Base-by-base conservation (phyloP, 2,888 invertebrate genomes). In the Heliconius cydno region DNA sequence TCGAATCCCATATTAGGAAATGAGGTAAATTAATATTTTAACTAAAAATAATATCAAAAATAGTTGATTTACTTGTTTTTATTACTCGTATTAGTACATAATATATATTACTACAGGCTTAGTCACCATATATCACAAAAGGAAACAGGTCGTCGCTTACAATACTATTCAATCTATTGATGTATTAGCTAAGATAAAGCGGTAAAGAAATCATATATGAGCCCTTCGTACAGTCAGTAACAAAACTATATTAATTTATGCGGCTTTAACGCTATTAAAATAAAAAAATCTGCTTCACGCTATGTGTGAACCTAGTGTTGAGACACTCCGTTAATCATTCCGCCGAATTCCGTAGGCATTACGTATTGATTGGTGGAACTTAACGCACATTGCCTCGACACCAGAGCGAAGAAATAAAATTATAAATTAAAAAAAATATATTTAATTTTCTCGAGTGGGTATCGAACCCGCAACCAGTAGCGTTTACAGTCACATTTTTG, bases 151-250 rank as follows among this genome's bases (percentile, higher is more conserved):
- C 92, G 91, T 92, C 92, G 90, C 92, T 92, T 92, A 93, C 93
- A 93, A 92, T 92, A 90, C 90, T 90, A 91, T 93, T 93, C 92
- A 92, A 92, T 90, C 89, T 88, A 90, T 93, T 94, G 94, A 94
- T 94, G 93, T 92, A 93, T 94, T 91, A 91, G 92, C 88, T 86
- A 87, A 90, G 94, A 94, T 94, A 94, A 90, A 89, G 88, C 90
- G 87, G 92, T 82, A 82, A 85, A 91, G 94, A 94, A 94, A 93
- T 93, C 94, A 94, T 90, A 93, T 91, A 89, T 91, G 90, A 78
- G 78, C 79, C 81, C 77, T 77, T 41, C 15, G 52, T 79, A 78
- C 79, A 78, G 52, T 60, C 30, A 12, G 38, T 60, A 60, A 78
- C 52, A 68, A 25, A 75, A 38, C 10, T 41, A n/a, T 30, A 34